Evolutionary conservation across 2,888 invertebrate genomes (phyloP).

Genomic region (Tyria jacobaeae): DNA sequence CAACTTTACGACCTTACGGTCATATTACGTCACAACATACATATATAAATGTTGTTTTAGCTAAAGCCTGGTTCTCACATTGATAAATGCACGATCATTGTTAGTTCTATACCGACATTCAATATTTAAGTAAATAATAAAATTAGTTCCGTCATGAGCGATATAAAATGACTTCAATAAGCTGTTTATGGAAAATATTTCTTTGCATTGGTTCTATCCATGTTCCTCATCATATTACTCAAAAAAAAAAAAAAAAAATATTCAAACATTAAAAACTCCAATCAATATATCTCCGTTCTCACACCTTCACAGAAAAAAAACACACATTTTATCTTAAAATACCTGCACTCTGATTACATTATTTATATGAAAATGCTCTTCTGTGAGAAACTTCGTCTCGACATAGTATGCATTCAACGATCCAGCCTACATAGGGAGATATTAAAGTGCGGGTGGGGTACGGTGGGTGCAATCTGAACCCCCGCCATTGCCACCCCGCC

Average conservation of each 20-base stretch:
- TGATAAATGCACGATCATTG: neutral
- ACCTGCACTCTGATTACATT: slow-evolving; percentile 56
- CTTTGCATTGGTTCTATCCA: too few relatives aligned
- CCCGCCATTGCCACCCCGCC: slow-evolving; percentile 51
- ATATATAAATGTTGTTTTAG: neutral
- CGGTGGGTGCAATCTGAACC: slow-evolving; percentile 63
- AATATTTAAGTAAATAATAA: too few relatives aligned
- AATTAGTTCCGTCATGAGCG: too few relatives aligned
- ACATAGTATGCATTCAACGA: slow-evolving; percentile 62
- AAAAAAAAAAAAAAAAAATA: too few relatives aligned
- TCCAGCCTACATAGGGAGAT: slow-evolving; percentile 67
- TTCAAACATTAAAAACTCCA: neutral
- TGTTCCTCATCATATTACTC: too few relatives aligned
- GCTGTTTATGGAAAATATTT: too few relatives aligned
- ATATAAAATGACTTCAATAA: too few relatives aligned
- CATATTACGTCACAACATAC: slow-evolving; percentile 8
- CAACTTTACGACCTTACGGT: neutral
- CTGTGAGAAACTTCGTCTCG: slow-evolving; percentile 69
- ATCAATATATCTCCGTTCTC: neutral
- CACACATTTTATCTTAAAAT: slow-evolving; percentile 28
- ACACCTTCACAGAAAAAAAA: slow-evolving; percentile 2
- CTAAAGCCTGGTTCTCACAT: neutral
- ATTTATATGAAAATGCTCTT: slow-evolving; percentile 68
- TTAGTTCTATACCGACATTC: too few relatives aligned
- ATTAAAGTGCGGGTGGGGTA: slow-evolving; percentile 57